These are phyloP conservation scores for Ceramica pisi DNA, from an alignment of 2,888 invertebrate species.

Conservation along the genomic window DNA sequence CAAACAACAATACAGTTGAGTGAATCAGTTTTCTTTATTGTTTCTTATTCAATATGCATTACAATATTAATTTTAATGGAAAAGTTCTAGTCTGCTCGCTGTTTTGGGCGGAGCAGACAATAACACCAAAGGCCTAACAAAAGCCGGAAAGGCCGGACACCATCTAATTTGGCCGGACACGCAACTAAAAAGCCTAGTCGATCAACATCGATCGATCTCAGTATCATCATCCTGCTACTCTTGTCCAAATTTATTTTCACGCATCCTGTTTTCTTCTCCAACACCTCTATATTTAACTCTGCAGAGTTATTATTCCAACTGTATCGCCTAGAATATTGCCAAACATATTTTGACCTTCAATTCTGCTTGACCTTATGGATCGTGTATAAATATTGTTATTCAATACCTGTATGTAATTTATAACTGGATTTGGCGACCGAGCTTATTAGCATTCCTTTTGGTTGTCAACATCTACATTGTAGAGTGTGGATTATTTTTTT, in stretches of 20 bases:
- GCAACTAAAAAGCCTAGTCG: too few relatives aligned
- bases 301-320: slow-evolving; percentile 6
- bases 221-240: background rate
- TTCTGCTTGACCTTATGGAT: slow-evolving; percentile 38
- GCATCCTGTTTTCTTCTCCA: background rate
- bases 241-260: background rate
- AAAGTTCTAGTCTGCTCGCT: too few relatives aligned
- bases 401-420: slow-evolving; percentile 17
- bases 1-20: too few relatives aligned
- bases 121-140: too few relatives aligned
- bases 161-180: too few relatives aligned
- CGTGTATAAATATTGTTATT: slow-evolving; percentile 18
- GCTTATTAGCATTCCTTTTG: slow-evolving; percentile 10
- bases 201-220: too few relatives aligned
- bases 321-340: slow-evolving; percentile 3
- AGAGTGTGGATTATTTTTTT: too few relatives aligned
- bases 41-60: too few relatives aligned
- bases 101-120: too few relatives aligned
- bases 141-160: too few relatives aligned
- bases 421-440: slow-evolving; percentile 5
- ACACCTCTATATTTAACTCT: background rate
- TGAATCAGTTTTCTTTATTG: too few relatives aligned
- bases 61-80: too few relatives aligned
- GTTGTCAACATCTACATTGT: slow-evolving; percentile 10
- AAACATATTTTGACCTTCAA: slow-evolving; percentile 16